Evolutionary conservation across 2,888 invertebrate genomes (phyloP).

Genomic region (Prionchulus punctatus): DNA sequence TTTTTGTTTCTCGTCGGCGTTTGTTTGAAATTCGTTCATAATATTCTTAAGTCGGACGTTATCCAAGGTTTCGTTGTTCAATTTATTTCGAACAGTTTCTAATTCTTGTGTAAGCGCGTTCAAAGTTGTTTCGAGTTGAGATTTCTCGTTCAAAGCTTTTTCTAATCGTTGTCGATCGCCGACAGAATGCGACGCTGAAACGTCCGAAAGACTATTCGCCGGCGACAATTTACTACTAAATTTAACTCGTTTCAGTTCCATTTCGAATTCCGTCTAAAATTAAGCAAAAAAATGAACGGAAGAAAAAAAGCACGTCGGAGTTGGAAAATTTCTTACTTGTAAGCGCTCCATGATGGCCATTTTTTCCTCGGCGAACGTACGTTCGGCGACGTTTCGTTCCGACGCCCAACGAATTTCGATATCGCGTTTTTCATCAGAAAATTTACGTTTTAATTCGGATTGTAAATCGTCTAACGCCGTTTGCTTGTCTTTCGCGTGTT

Average conservation of each 20-base stretch:
- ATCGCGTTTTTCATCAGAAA: slow-evolving; percentile 3
- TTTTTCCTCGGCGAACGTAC: slow-evolving; percentile 18
- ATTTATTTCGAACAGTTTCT: too few species aligned
- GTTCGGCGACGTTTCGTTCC: slow-evolving; percentile 15
- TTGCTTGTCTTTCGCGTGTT: neutral
- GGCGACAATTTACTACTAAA: too few species aligned
- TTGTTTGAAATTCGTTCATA: too few species aligned
- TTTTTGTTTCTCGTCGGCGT: too few species aligned
- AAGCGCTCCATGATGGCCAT: slow-evolving; percentile 18
- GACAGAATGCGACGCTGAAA: neutral
- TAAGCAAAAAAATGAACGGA: neutral
- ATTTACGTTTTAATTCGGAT: neutral
- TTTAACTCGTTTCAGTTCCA: slow-evolving; percentile 7
- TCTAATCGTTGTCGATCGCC: neutral
- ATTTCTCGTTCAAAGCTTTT: neutral
- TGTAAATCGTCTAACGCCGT: neutral
- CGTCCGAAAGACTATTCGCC: neutral
- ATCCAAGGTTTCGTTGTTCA: too few species aligned
- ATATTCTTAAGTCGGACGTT: too few species aligned
- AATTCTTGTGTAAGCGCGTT: too few species aligned
- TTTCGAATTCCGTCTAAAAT: slow-evolving; percentile 7
- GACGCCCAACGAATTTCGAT: slow-evolving; percentile 7
- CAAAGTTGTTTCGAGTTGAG: too few species aligned
- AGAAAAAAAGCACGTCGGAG: too few species aligned
- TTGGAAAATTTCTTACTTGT: slow-evolving; percentile 12